These are phyloP conservation scores for Micromys minutus DNA, from an alignment of 2,113 vertebrate species.

Conservation along the genomic window DNA sequence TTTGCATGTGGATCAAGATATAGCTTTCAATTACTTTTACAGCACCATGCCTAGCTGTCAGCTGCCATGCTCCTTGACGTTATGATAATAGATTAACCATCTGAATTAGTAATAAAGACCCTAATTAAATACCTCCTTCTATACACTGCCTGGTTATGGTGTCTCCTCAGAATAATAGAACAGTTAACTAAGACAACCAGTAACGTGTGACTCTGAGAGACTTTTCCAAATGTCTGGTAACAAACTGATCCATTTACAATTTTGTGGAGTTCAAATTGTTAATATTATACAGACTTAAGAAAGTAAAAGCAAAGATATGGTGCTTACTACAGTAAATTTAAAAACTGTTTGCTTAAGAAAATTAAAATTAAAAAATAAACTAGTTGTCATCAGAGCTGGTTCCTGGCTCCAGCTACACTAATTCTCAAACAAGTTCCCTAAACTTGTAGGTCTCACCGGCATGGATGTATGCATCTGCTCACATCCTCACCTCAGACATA, in stretches of 20 bases:
- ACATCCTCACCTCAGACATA: background rate
- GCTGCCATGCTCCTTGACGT: background rate
- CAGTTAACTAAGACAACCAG: background rate
- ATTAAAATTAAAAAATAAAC: background rate
- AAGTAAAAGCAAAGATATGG: background rate
- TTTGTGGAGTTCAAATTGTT: background rate
- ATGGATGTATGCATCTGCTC: background rate
- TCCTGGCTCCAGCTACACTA: background rate
- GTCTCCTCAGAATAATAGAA: background rate
- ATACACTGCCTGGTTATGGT: background rate
- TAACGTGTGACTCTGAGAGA: background rate
- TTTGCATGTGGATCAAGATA: background rate
- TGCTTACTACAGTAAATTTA: background rate
- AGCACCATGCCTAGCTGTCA: background rate
- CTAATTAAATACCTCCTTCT: background rate
- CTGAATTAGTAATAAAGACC: background rate
- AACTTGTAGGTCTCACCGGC: background rate
- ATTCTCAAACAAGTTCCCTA: background rate
- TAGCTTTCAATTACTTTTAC: background rate
- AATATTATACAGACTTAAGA: background rate
- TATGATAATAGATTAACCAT: background rate
- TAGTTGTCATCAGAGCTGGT: background rate
- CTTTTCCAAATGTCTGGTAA: background rate
- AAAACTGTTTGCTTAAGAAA: background rate
- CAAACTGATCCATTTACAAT: background rate